Percentiles rank a stretch among this genome's conserved stretches.
Evolutionary conservation across 2,113 vertebrate genomes (phyloP).

Genomic region (Chlorodrepanis virens): DNA sequence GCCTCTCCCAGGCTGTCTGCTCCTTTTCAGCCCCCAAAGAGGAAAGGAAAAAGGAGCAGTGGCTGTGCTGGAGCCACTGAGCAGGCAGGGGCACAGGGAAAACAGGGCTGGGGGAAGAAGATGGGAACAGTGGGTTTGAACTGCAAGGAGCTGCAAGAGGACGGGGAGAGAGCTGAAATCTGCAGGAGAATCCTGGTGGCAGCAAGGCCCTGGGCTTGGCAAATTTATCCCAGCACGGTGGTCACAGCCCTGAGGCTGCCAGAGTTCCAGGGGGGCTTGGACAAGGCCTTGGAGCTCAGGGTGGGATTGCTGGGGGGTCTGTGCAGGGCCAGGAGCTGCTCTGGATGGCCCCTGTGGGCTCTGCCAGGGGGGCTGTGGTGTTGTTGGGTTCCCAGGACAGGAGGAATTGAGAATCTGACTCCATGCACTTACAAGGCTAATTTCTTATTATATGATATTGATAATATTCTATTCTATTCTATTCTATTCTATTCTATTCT

Average conservation of each 20-base stretch:
- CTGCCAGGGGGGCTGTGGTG: not conserved
- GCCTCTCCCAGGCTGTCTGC: not conserved
- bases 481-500: too few species aligned
- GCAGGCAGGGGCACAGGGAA: not conserved
- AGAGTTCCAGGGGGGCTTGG: not conserved
- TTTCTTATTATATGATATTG: too few species aligned
- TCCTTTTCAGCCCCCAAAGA: not conserved
- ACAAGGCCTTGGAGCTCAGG: accelerated
- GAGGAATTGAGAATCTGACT: too few species aligned
- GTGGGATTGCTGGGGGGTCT: not conserved
- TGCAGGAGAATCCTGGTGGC: not conserved
- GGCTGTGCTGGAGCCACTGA: accelerated
- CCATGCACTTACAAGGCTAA: too few species aligned
- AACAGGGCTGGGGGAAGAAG: not conserved
- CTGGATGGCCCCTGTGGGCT: not conserved
- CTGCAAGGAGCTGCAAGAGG: not conserved
- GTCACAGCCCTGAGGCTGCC: not conserved
- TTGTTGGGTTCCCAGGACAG: too few species aligned
- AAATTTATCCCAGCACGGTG: not conserved
- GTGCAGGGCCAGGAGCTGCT: not conserved
- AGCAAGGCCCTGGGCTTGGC: not conserved
- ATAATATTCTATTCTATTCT: too few species aligned
- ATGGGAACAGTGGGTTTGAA: not conserved
- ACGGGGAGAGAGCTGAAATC: not conserved
- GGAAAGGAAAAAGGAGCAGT: not conserved